Base-by-base conservation (phyloP, 64 coral and sea anemone species). In the Orbicella faveolata region DNA sequence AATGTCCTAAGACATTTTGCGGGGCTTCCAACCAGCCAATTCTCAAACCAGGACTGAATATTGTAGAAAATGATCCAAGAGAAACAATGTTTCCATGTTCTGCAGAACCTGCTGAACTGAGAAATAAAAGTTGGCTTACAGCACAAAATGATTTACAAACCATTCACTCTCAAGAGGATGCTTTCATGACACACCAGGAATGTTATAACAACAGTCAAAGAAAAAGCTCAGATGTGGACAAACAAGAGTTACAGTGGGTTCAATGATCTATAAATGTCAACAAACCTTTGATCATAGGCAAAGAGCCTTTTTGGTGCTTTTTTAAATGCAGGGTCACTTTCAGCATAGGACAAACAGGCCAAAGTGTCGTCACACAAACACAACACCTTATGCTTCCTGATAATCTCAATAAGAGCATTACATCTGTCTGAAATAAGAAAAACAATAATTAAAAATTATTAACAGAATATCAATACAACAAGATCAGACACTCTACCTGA, bases 11-110 rank as follows among this genome's bases (percentile, higher is more conserved):
- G 26, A 88, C 57, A 39, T 88, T 83, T 84, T 70, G 88, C 73
- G 79, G 87, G 14, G 88, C 89, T 67, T 94, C 93, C 17, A 94
- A 79, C 88, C 89, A 94, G 12, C 93, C 89, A 34, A 94, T 55
- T 75, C 93, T 83, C 18, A 94, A 39, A 48, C 88, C 93, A 83
- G 93, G 93, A 34, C 80, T 70, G 68, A 94, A 74, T 67, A 94
- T 64, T 26, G 85, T 94, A 21, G 88, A 90, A 74, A 94, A 94
- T 35, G 93, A 80, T 18, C 81, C 76, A n/a, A 78, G 52, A 37
- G 93, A 94, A 9, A 94, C 83, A 3, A 94, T 79, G 35, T 94
- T 63, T 36, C 93, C 93, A 51, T 30, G 14, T 25, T 73, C 21
- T 18, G 34, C 75, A 41, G 63, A 15, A 34, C 62, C 16, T 36